Evolutionary conservation across 2,113 vertebrate genomes (phyloP).

Genomic region (Uropsilus gracilis): DNA sequence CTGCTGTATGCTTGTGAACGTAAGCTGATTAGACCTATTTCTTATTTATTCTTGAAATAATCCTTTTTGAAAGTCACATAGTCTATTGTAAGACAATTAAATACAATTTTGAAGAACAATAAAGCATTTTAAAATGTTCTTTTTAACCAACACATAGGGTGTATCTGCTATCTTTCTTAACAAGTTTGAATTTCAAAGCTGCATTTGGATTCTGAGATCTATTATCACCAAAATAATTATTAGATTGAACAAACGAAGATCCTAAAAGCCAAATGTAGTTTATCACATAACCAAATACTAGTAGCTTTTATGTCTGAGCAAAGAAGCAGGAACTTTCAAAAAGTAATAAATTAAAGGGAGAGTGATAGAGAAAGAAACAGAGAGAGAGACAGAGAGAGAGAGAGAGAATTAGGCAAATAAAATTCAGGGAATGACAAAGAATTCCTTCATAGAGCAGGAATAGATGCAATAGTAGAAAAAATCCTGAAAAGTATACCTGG

Average conservation of each 20-base stretch:
- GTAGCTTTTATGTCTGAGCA: conserved; percentile 19
- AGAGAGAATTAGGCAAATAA: not conserved
- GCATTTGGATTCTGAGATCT: not conserved
- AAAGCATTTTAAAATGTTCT: not conserved
- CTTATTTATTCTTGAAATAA: conserved; percentile 56
- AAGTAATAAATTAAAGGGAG: not conserved
- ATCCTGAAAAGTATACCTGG: too few species aligned
- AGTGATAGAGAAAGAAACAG: not conserved
- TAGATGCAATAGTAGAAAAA: not conserved
- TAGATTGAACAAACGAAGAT: not conserved
- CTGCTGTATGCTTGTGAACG: not conserved
- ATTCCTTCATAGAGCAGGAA: not conserved
- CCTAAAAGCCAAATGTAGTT: not conserved
- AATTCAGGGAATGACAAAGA: not conserved
- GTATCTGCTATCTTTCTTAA: not conserved
- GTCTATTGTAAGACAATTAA: conserved; percentile 17
- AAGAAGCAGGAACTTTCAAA: not conserved
- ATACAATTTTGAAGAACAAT: not conserved
- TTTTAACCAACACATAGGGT: not conserved
- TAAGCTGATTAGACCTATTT: conserved; percentile 4
- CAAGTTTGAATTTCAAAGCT: not conserved
- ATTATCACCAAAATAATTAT: conserved; percentile 22
- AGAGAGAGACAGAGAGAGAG: not conserved
- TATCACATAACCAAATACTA: not conserved
- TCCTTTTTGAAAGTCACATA: conserved; percentile 35